A percentile compares a stretch with the other conserved stretches of the same genome.
These are phyloP conservation scores for Azorinus chamasolen DNA, from an alignment of 2,888 invertebrate genomes.

Conservation along the genomic window DNA sequence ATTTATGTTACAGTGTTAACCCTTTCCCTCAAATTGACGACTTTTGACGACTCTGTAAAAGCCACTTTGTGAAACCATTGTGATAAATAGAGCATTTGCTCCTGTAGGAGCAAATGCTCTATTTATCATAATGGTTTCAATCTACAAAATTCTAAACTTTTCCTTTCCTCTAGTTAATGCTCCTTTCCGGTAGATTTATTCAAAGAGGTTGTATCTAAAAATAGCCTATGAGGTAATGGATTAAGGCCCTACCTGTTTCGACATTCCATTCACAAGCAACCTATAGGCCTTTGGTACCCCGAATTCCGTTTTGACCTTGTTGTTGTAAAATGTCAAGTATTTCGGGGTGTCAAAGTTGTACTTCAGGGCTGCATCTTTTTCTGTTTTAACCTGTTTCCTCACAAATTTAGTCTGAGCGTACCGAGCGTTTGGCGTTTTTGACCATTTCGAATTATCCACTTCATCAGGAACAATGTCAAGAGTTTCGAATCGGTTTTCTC, in stretches of 20 bases:
- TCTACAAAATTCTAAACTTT: too few species aligned
- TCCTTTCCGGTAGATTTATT: too few species aligned
- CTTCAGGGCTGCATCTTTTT: constrained; percentile 75
- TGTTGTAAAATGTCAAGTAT: constrained; percentile 78
- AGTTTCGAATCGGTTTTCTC: constrained; percentile 79
- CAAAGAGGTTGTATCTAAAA: too few species aligned
- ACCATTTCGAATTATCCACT: constrained; percentile 60
- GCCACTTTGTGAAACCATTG: too few species aligned
- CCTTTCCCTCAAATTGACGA: too few species aligned
- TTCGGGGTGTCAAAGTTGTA: constrained; percentile 79
- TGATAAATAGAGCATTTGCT: too few species aligned
- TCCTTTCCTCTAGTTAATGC: too few species aligned
- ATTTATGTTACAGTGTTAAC: too few species aligned
- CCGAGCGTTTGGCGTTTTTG: constrained; percentile 32
- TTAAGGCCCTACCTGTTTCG: constrained; percentile 74
- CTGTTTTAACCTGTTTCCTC: constrained; percentile 62
- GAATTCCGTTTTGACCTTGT: constrained; percentile 57
- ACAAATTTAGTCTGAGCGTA: constrained; percentile 66
- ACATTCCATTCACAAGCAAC: constrained; percentile 70
- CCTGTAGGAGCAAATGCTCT: too few species aligned
- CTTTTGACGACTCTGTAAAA: too few species aligned
- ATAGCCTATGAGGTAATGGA: too few species aligned
- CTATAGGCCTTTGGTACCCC: constrained; percentile 76
- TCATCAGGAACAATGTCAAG: constrained; percentile 70
- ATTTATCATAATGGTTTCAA: too few species aligned